phyloP scores from a whole-genome alignment of 2,113 vertebrate genomes.

The Scatophagus argus region DNA sequence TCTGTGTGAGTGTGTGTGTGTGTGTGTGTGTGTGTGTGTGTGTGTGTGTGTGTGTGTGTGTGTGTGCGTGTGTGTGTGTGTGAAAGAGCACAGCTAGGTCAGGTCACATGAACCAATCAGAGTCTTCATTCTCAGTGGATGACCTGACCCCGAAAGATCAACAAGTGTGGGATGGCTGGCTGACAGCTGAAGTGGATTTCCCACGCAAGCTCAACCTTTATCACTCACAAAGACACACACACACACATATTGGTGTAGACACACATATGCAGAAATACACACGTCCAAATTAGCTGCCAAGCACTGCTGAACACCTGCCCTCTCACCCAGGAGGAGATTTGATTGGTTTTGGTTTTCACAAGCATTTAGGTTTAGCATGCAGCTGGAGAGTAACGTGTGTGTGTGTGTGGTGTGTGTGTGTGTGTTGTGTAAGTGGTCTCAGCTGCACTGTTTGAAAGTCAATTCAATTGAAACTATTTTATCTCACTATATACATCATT shows the following conservation, averaged over 20 bases:
- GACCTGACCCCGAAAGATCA: conserved; percentile 45
- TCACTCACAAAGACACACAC: conserved; percentile 3
- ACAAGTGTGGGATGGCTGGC: conserved; percentile 29
- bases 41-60: conserved; percentile 18
- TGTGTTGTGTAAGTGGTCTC: conserved; percentile 40
- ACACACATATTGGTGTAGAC: neutral
- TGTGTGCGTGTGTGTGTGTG: conserved; percentile 17
- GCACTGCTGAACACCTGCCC: conserved; percentile 60
- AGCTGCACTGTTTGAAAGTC: conserved; percentile 65
- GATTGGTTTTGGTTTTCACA: conserved; percentile 66
- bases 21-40: conserved; percentile 12
- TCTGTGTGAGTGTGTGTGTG: too few relatives aligned
- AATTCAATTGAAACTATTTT: conserved; percentile 62
- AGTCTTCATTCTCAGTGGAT: conserved; percentile 6
- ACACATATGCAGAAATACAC: conserved; percentile 20
- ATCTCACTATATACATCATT: conserved; percentile 41
- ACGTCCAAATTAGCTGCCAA: conserved; percentile 48
- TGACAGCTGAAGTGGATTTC: conserved; percentile 51
- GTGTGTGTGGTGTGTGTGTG: neutral
- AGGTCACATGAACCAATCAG: conserved; percentile 53
- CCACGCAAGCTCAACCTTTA: neutral
- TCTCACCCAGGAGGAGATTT: conserved; percentile 59
- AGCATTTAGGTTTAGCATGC: conserved; percentile 61
- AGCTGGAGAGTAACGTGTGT: conserved; percentile 39
- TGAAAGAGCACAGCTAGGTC: conserved; percentile 27